Conservation (phyloP, 2,888 invertebrate genomes). For the Therioaphis trifolii region DNA sequence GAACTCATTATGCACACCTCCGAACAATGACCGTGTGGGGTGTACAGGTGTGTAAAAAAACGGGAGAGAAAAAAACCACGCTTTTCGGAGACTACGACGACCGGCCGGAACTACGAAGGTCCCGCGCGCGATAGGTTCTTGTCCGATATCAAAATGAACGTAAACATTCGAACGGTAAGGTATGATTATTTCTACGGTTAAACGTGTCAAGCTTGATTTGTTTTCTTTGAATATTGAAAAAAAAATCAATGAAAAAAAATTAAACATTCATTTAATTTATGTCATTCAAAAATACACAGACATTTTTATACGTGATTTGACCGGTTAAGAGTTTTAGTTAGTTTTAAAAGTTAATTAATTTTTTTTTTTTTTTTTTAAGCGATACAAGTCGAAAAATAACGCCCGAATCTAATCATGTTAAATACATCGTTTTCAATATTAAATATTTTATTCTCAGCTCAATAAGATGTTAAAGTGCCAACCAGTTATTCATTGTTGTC, state of each 20-base stretch:
- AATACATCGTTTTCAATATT: too few species aligned
- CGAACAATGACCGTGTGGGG: neutral
- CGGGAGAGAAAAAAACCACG: neutral
- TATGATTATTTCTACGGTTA: conserved; percentile 33
- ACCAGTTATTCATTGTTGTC: too few species aligned
- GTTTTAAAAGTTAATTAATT: conserved; percentile 4
- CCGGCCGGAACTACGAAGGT: conserved; percentile 34
- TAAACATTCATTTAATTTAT: conserved; percentile 15
- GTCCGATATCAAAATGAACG: conserved; percentile 11
- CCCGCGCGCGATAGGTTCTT: neutral
- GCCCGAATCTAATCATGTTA: too few species aligned
- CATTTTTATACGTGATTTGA: neutral
- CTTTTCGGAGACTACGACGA: conserved; percentile 38
- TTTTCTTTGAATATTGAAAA: neutral
- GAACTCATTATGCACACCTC: neutral
- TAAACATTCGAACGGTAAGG: neutral
- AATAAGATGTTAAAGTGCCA: too few species aligned
- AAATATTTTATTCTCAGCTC: too few species aligned
- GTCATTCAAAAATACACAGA: neutral
- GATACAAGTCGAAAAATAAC: neutral
- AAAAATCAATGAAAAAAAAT: neutral
- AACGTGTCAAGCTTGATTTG: conserved; percentile 36
- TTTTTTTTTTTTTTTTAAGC: neutral
- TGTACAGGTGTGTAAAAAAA: neutral
- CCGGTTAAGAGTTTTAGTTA: neutral